Percentiles rank a stretch among this genome's conserved stretches.
Evolutionary conservation across 1,140 invertebrate species (phyloP).

Genomic region (Zaprionus tsacasi): DNA sequence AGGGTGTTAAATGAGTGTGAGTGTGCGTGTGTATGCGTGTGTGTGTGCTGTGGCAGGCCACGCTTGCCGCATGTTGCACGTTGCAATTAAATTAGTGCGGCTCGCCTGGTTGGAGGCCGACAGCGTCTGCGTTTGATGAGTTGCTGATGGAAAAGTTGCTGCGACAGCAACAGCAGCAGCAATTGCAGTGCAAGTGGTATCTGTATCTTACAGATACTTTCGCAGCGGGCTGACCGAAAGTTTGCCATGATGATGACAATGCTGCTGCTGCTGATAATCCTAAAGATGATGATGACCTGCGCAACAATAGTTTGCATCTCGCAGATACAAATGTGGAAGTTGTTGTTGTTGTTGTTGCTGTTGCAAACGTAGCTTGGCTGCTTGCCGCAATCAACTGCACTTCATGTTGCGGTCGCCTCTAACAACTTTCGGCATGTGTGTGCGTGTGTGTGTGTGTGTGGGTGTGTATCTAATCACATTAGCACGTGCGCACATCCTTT

Average conservation of each 20-base stretch:
- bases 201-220: conserved; percentile 35
- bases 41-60: background rate
- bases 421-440: conserved; percentile 37
- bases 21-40: background rate
- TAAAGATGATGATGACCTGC: conserved; percentile 60
- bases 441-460: conserved; percentile 17
- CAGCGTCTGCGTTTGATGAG: conserved; percentile 66
- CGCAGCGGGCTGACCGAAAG: conserved; percentile 53
- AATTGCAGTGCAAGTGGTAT: conserved; percentile 43
- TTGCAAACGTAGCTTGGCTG: conserved; percentile 42
- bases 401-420: conserved; percentile 73
- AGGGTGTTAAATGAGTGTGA: background rate
- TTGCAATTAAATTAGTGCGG: conserved; percentile 71
- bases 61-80: conserved; percentile 57
- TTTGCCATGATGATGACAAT: conserved; percentile 45
- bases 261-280: conserved; percentile 26
- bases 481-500: conserved; percentile 81
- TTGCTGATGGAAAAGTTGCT: conserved; percentile 76
- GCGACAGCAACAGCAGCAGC: conserved; percentile 56
- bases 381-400: conserved; percentile 80
- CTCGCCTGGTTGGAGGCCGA: conserved; percentile 19
- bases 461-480: conserved; percentile 76
- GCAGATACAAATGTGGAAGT: conserved; percentile 56
- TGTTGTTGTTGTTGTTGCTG: conserved; percentile 45
- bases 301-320: conserved; percentile 80